Conservation (phyloP, 1,140 invertebrate genomes). For the Coenobita brevimanus region DNA sequence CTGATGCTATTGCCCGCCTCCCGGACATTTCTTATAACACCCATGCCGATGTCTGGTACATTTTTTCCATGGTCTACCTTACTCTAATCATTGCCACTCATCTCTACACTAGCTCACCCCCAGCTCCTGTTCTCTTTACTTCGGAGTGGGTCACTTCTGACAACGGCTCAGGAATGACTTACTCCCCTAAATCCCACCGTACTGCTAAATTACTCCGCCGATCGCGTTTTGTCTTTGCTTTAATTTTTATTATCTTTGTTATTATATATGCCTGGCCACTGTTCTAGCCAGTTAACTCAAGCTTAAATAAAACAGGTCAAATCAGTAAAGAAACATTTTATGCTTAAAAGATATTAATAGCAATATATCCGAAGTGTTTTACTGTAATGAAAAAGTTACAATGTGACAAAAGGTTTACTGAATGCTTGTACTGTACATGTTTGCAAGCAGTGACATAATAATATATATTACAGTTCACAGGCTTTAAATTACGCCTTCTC, state of each 20-base stretch:
- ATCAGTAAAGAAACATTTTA: too few relatives aligned
- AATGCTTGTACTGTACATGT: too few relatives aligned
- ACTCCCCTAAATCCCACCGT: not conserved
- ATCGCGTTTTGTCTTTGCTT: slow-evolving; percentile 6
- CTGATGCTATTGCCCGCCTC: slow-evolving; percentile 4
- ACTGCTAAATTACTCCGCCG: not conserved
- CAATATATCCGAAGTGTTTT: too few relatives aligned
- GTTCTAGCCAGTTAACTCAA: too few relatives aligned
- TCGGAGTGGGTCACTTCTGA: too few relatives aligned
- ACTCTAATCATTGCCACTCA: slow-evolving; percentile 32
- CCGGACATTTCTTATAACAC: slow-evolving; percentile 36
- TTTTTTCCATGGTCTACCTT: slow-evolving; percentile 39
- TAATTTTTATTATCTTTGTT: not conserved
- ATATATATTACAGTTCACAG: too few relatives aligned
- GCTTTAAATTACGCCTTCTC: too few relatives aligned
- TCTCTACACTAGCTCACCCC: slow-evolving; percentile 10
- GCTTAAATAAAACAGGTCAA: too few relatives aligned
- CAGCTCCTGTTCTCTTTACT: not conserved
- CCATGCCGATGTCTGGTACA: slow-evolving; percentile 28
- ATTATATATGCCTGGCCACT: slow-evolving; percentile 1
- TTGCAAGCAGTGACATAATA: too few relatives aligned
- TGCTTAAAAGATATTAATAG: too few relatives aligned
- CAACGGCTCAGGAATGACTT: not conserved
- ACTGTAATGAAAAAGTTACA: too few relatives aligned
- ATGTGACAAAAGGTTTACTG: too few relatives aligned